Conservation (phyloP, 2,113 vertebrate genomes). For the Pelmatolapia mariae region DNA sequence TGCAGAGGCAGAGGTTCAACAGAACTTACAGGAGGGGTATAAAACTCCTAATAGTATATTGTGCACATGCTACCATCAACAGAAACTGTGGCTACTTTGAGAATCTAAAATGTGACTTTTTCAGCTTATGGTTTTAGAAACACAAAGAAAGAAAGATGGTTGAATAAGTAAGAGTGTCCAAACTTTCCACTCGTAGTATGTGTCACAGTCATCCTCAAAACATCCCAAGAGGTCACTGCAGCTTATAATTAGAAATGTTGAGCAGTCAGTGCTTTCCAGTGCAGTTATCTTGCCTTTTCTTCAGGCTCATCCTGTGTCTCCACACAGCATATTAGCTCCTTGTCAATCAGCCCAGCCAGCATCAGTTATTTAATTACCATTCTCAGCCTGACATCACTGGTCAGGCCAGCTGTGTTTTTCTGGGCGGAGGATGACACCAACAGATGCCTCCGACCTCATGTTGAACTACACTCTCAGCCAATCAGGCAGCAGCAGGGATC, state of each 20-base stretch:
- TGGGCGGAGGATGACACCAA: slow-evolving; percentile 54
- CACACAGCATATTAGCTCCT: slow-evolving; percentile 5
- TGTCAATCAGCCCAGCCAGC: slow-evolving; percentile 23
- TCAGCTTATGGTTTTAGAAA: not conserved
- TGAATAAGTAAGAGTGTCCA: not conserved
- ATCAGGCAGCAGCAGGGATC: slow-evolving; percentile 23
- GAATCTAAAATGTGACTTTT: not conserved
- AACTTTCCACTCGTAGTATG: not conserved
- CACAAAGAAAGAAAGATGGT: not conserved
- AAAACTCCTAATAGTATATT: not conserved
- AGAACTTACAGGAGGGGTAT: not conserved
- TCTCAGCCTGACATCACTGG: slow-evolving; percentile 57
- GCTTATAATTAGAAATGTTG: not conserved
- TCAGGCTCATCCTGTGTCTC: not conserved
- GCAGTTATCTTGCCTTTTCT: not conserved
- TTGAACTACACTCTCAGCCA: slow-evolving; percentile 55
- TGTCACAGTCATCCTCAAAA: not conserved
- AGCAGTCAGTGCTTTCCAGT: not conserved
- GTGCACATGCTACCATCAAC: not conserved
- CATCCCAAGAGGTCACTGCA: not conserved
- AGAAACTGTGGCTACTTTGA: not conserved
- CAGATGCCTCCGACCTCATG: slow-evolving; percentile 58
- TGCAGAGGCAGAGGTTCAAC: not conserved
- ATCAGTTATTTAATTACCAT: slow-evolving; percentile 63
- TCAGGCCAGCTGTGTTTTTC: slow-evolving; percentile 73